Conservation (phyloP, 2,797 vertebrate genomes). For the Cyprinodon diabolis region DNA sequence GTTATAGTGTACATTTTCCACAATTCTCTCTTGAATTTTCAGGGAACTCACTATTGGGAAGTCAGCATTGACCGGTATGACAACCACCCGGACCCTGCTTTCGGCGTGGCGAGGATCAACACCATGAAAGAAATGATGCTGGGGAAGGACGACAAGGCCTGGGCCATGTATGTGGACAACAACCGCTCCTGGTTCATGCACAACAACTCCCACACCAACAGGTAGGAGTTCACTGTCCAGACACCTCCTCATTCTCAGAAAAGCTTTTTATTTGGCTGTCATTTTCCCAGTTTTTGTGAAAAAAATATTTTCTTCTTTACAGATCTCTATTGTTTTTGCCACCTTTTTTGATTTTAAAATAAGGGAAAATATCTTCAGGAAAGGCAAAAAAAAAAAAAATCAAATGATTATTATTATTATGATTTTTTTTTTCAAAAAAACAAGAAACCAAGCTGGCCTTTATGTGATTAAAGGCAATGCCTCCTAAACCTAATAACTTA, state of each 20-base stretch:
- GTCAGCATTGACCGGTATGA: constrained; percentile 93
- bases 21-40: neutral
- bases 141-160: constrained; percentile 97
- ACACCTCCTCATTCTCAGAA: neutral
- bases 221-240: constrained; percentile 84
- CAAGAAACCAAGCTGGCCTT: too few relatives aligned
- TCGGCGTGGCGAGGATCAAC: constrained; percentile 94
- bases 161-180: constrained; percentile 99
- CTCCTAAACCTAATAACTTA: too few relatives aligned
- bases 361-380: too few relatives aligned
- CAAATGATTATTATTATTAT: too few relatives aligned
- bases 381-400: too few relatives aligned
- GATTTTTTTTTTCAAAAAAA: too few relatives aligned
- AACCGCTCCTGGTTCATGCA: constrained; percentile 99
- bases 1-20: neutral
- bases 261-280: neutral
- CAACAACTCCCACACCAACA: constrained; percentile 98
- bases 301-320: too few relatives aligned
- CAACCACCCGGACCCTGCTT: constrained; percentile 97
- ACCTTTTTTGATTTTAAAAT: too few relatives aligned
- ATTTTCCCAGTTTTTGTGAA: too few relatives aligned
- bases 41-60: constrained; percentile 96
- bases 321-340: too few relatives aligned
- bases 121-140: constrained; percentile 96
- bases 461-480: too few relatives aligned